A percentile compares a stretch with the other conserved stretches of the same genome.
phyloP scores from a whole-genome alignment of 2,797 vertebrate genomes.

The Crocidura indochinensis region DNA sequence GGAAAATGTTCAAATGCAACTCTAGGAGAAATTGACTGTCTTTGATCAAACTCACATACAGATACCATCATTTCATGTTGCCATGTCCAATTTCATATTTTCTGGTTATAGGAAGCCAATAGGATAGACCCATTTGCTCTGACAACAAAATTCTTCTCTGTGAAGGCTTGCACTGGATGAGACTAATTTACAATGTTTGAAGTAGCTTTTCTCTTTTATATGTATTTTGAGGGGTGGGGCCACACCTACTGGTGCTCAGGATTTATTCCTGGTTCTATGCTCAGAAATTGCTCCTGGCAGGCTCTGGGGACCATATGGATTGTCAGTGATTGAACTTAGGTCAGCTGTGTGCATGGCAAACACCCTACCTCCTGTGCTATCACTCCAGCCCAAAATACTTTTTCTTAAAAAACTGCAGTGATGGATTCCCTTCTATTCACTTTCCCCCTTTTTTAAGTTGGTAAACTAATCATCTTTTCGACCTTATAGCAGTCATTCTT shows the following conservation, averaged over 20 bases:
- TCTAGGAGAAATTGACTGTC: background rate
- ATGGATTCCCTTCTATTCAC: background rate
- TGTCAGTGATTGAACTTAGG: no score
- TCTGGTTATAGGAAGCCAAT: background rate
- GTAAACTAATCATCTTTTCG: background rate
- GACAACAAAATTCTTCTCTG: background rate
- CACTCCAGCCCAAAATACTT: no score
- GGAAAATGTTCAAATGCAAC: no score
- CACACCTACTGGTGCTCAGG: no score
- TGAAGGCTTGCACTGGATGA: background rate
- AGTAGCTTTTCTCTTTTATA: constrained; percentile 1
- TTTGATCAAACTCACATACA: background rate
- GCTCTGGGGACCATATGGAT: no score
- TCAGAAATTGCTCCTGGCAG: no score
- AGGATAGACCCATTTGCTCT: background rate
- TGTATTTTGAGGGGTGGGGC: no score
- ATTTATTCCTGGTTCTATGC: no score
- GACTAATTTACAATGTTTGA: background rate
- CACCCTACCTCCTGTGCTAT: no score
- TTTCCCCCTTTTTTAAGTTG: constrained; percentile 29
- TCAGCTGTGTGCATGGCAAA: no score
- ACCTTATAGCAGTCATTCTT: background rate
- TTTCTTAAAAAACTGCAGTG: no score
- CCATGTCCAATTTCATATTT: background rate
- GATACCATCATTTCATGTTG: constrained; percentile 15